These are phyloP conservation scores for Epinotia nisella DNA, from an alignment of 2,888 invertebrate species.

Conservation along the genomic window DNA sequence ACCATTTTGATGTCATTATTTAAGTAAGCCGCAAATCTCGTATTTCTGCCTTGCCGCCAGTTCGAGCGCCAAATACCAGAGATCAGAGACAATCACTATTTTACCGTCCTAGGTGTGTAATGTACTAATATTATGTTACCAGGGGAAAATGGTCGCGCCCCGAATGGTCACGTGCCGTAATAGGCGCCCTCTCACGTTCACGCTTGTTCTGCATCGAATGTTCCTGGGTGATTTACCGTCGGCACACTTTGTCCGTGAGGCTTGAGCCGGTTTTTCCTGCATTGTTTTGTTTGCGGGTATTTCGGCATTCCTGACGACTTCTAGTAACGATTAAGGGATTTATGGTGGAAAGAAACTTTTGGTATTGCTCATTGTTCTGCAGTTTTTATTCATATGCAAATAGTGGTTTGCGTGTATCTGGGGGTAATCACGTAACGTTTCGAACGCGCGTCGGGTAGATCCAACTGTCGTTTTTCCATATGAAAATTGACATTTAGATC, in stretches of 20 bases:
- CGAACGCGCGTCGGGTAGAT: too few species aligned
- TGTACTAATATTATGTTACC: background rate
- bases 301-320: constrained; percentile 2
- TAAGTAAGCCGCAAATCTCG: background rate
- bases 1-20: too few species aligned
- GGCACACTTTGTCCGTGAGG: constrained; percentile 61
- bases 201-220: constrained; percentile 54
- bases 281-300: constrained; percentile 33
- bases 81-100: constrained; percentile 1
- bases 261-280: constrained; percentile 46
- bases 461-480: too few species aligned
- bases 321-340: background rate
- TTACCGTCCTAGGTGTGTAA: background rate
- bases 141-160: background rate
- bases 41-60: background rate
- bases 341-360: background rate
- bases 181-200: constrained; percentile 59
- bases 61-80: background rate
- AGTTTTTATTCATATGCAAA: background rate
- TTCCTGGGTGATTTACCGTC: constrained; percentile 63
- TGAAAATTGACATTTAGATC: too few species aligned
- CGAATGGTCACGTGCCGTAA: constrained; percentile 47
- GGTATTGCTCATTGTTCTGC: background rate
- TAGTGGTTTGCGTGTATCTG: too few species aligned
- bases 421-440: too few species aligned